Evolutionary conservation across 2,113 vertebrate genomes (phyloP), one percentile per base, ranked within the genome.

Genomic region (Parus major): DNA sequence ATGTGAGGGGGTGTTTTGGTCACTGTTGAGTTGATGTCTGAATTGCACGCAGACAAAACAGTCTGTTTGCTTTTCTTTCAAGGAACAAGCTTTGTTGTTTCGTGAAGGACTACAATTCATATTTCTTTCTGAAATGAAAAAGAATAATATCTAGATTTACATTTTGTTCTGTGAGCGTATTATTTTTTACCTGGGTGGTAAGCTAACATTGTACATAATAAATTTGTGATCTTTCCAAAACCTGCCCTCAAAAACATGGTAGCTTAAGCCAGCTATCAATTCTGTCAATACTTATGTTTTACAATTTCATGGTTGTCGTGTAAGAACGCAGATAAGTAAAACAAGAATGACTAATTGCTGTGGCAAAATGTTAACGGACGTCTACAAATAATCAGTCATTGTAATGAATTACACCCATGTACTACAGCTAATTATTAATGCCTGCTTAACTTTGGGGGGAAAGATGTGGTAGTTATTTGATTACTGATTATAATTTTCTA

Each of bases 401-500:
- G 80, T 82, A 95, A 95, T 91, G 69, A 96, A 96, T 95, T 90
- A 84, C 31, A 81, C 52, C 41, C 53, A 4, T 94, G 56, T 83
- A 46, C 82, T 91, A 71, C 72, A 88, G 64, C 80, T 95, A 88
- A 93, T 96, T 94, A 84, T 93, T 86, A 86, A 89, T 59, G 82
- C 80, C 84, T 96, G 88, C 49, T 94, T 92, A 82, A 95, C 81
- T 94, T 64, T 64, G 8, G 16, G 82, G 42, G 64, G 9, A 60
- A 66, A 27, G 42, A 42, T 29, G 33, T 88, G 41, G 33, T 50
- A 87, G 78, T 73, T 92, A 82, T 90, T 90, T 86, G 90, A 92
- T 95, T 93, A 82, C 76, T 86, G 85, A 92, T 95, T 84, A 61
- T 71, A 75, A 93, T 95, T 94, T 96, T 92, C 76, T 93, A 93